Conservation (phyloP, 2,888 invertebrate genomes). For the Acronicta leporina region DNA sequence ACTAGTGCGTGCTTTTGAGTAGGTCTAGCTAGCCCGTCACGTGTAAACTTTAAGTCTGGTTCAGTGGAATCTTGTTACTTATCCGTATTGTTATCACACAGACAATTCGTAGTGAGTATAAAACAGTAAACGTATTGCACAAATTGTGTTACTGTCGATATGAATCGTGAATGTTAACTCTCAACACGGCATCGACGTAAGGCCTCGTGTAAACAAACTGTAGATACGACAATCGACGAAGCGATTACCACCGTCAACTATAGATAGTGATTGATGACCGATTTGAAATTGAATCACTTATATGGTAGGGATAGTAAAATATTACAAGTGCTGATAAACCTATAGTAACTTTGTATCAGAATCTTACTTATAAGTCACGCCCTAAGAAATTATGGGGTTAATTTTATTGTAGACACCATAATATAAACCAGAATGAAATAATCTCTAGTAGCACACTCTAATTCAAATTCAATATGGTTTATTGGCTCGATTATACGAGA, state of each 20-base stretch:
- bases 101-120: background rate
- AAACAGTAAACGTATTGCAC: constrained; percentile 14
- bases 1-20: too few relatives aligned
- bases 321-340: constrained; percentile 16
- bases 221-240: constrained; percentile 46
- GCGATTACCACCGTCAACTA: constrained; percentile 41
- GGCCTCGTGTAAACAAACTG: constrained; percentile 41
- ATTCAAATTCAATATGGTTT: too few relatives aligned
- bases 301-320: constrained; percentile 25
- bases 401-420: too few relatives aligned
- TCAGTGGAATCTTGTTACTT: constrained; percentile 1
- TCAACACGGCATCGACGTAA: constrained; percentile 11
- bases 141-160: constrained; percentile 8
- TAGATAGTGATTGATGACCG: constrained; percentile 50
- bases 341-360: constrained; percentile 10
- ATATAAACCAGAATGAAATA: too few relatives aligned
- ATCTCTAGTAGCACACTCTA: too few relatives aligned
- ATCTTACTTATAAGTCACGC: too few relatives aligned
- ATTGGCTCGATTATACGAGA: too few relatives aligned
- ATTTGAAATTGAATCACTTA: constrained; percentile 43
- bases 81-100: constrained; percentile 8
- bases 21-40: too few relatives aligned
- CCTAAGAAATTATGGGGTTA: too few relatives aligned
- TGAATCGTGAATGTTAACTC: constrained; percentile 30
- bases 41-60: too few relatives aligned